phyloP scores from a whole-genome alignment of 2,797 vertebrate species.

The Euthynnus affinis region DNA sequence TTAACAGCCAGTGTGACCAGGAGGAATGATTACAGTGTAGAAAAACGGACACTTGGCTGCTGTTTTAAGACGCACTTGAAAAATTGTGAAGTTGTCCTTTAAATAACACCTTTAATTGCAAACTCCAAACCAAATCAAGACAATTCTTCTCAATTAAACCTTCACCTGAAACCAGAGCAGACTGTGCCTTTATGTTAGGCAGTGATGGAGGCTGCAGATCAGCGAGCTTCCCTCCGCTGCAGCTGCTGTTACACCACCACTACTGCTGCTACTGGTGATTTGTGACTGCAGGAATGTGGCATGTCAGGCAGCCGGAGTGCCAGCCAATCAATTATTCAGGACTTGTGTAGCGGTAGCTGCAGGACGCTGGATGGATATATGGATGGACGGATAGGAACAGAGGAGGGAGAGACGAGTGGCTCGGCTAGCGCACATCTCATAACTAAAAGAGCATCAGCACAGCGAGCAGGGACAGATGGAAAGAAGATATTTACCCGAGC shows the following conservation, averaged over 20 bases:
- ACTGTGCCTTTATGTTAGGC: slow-evolving; percentile 23
- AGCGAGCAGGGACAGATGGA: slow-evolving; percentile 4
- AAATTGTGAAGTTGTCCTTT: too few species aligned
- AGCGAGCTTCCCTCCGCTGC: slow-evolving; percentile 11
- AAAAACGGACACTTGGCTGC: too few species aligned
- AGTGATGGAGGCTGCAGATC: slow-evolving; percentile 35
- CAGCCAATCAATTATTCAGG: slow-evolving; percentile 74
- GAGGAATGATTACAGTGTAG: too few species aligned
- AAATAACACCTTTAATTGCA: too few species aligned
- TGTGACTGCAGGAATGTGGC: slow-evolving; percentile 60
- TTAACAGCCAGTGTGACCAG: too few species aligned
- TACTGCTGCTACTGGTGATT: slow-evolving; percentile 28
- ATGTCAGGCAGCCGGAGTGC: slow-evolving; percentile 45
- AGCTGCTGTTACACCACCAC: neutral
- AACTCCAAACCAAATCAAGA: too few species aligned
- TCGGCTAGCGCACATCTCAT: neutral
- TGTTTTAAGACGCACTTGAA: too few species aligned
- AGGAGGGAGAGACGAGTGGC: neutral
- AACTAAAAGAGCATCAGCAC: slow-evolving; percentile 24
- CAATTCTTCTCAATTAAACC: too few species aligned
- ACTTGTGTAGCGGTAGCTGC: slow-evolving; percentile 46
- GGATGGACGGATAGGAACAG: neutral
- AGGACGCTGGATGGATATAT: slow-evolving; percentile 22
- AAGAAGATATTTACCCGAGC: slow-evolving; percentile 34
- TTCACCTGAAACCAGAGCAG: neutral